These are phyloP conservation scores for Empis stercorea DNA, from an alignment of 2,888 invertebrate species.

Conservation along the genomic window DNA sequence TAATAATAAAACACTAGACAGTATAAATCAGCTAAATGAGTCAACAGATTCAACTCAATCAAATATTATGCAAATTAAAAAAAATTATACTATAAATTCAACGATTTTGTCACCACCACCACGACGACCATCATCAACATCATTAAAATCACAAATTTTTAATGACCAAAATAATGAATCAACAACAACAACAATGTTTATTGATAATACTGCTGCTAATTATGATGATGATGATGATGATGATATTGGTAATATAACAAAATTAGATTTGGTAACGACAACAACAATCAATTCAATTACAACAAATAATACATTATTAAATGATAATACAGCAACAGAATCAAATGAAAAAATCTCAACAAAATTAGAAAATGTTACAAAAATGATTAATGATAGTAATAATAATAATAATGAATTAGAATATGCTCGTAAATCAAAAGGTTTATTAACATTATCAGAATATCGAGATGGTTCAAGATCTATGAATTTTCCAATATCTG, in stretches of 20 bases:
- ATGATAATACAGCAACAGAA: background rate
- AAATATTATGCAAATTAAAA: too few species aligned
- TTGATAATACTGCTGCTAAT: background rate
- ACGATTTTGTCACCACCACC: too few species aligned
- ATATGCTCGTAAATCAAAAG: constrained; percentile 29
- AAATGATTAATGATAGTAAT: constrained; percentile 6
- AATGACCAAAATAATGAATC: too few species aligned
- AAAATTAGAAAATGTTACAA: constrained; percentile 26
- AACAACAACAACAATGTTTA: background rate
- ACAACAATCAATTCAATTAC: constrained; percentile 4
- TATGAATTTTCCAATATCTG: constrained; percentile 28
- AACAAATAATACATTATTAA: too few species aligned
- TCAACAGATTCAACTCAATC: too few species aligned
- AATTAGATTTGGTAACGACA: constrained; percentile 6
- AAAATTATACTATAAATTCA: too few species aligned
- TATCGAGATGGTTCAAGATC: constrained; percentile 28
- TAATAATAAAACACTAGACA: too few species aligned
- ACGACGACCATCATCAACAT: too few species aligned
- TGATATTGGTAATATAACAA: constrained; percentile 1
- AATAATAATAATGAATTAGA: constrained; percentile 19
- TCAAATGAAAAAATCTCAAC: background rate
- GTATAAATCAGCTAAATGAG: too few species aligned
- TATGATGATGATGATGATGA: constrained; percentile 2
- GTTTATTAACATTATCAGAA: constrained; percentile 27
- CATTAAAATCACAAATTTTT: too few species aligned